phyloP scores from a whole-genome alignment of 1,140 invertebrate genomes.

The Grapholita molesta region DNA sequence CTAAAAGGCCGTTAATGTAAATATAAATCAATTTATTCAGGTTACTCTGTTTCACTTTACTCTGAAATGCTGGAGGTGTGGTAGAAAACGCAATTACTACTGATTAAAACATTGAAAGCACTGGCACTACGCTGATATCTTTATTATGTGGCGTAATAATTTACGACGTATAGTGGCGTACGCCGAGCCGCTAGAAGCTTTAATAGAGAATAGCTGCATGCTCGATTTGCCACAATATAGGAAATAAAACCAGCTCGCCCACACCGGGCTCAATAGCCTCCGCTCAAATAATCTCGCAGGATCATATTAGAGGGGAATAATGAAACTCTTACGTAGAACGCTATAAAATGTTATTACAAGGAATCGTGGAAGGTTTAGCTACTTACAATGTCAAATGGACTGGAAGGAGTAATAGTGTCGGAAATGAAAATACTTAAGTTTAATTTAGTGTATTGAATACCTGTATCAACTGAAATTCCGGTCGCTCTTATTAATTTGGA shows the following conservation, averaged over 20 bases:
- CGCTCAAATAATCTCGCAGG: slow-evolving; percentile 25
- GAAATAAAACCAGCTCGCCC: slow-evolving; percentile 30
- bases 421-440: neutral
- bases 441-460: too few species aligned
- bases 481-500: too few species aligned
- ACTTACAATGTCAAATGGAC: neutral
- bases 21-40: too few species aligned
- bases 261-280: slow-evolving; percentile 33
- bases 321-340: slow-evolving; percentile 27
- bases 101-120: neutral
- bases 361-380: neutral
- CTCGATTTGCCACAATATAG: slow-evolving; percentile 33
- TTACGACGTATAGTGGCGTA: neutral
- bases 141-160: slow-evolving; percentile 8
- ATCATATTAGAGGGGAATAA: slow-evolving; percentile 40
- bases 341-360: slow-evolving; percentile 11
- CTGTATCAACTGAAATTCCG: too few species aligned
- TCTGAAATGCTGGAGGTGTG: neutral
- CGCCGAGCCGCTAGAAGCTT: slow-evolving; percentile 19
- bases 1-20: too few species aligned
- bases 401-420: neutral
- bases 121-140: neutral
- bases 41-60: too few species aligned
- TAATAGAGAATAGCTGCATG: slow-evolving; percentile 27
- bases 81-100: neutral